Base-by-base conservation (phyloP, 2,113 vertebrate species). In the Semnopithecus entellus region DNA sequence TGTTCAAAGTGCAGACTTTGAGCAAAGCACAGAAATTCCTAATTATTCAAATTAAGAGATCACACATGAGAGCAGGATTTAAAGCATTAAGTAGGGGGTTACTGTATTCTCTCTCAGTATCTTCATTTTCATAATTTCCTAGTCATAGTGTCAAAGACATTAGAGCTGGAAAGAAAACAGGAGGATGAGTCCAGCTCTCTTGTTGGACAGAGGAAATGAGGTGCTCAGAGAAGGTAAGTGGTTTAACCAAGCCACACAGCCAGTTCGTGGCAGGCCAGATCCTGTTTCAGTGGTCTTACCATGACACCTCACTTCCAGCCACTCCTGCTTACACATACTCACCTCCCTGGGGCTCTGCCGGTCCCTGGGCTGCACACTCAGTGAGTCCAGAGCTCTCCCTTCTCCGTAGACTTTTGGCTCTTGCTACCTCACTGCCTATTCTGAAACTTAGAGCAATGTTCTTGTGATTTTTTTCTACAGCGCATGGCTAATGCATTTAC, bases 381-480 rank as follows among this genome's bases (percentile, higher is more conserved):
- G 45, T 48, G 61, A 27, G 25, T 20, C 40, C 52, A n/a, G 50
- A 35, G n/a, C 40, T 32, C 55, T 8, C 0, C 1, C 25, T n/a
- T 48, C 30, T 80, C n/a, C 45, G 14, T 3, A 4, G 23, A 2
- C 48, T 30, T 76, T 8, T 8, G 0, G 10, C 22, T 2, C 8
- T 5, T 27, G 48, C 3, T 2, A 3, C 27, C 13, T 40, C 48
- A 4, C 27, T 0, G 4, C 30, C 40, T 23, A 0, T 14, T 9
- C 45, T 11, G 32, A 64, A 5, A 2, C 32, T 52, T 1, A 12
- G 35, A 7, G 30, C 2, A 0, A 6, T 1, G 1, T 27, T 20
- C 38, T 16, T 0, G 5, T 32, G 38, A 38, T 32, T 75, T 64
- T 64, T 45, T 66, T 55, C 86, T 43, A 59, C 10, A 18, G 16